Percentiles rank a stretch among this genome's conserved stretches.
Conservation (phyloP, 2,888 invertebrate genomes). For the Melanostoma scalare region DNA sequence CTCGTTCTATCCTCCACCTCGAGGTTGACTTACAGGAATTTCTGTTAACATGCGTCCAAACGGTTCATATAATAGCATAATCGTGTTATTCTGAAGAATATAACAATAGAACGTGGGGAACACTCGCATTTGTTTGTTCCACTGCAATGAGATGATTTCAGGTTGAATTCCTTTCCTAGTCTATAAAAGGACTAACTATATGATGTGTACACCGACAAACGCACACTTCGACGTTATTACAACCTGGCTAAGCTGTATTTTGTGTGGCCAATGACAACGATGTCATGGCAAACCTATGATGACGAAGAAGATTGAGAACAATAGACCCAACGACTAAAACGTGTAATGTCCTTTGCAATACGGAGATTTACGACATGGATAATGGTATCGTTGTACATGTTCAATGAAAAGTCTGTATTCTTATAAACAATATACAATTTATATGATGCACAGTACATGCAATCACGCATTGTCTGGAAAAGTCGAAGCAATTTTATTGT, state of each 20-base stretch:
- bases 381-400: conserved; percentile 8
- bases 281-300: conserved; percentile 4
- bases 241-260: conserved; percentile 27
- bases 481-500: neutral
- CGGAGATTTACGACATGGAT: conserved; percentile 53
- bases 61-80: conserved; percentile 46
- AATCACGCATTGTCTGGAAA: conserved; percentile 9
- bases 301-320: conserved; percentile 45
- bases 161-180: conserved; percentile 40
- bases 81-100: conserved; percentile 25
- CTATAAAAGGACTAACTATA: too few relatives aligned
- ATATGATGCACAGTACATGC: conserved; percentile 1
- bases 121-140: conserved; percentile 3
- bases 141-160: conserved; percentile 43
- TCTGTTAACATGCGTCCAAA: conserved; percentile 37
- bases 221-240: conserved; percentile 7
- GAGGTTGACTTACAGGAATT: conserved; percentile 40
- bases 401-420: too few relatives aligned
- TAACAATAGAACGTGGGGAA: conserved; percentile 35
- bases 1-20: neutral
- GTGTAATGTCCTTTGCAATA: conserved; percentile 47
- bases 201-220: conserved; percentile 24
- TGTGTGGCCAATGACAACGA: conserved; percentile 39
- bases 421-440: too few relatives aligned
- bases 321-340: conserved; percentile 34